Conservation (phyloP, 2,888 invertebrate genomes). For the Resseliella maxima region DNA sequence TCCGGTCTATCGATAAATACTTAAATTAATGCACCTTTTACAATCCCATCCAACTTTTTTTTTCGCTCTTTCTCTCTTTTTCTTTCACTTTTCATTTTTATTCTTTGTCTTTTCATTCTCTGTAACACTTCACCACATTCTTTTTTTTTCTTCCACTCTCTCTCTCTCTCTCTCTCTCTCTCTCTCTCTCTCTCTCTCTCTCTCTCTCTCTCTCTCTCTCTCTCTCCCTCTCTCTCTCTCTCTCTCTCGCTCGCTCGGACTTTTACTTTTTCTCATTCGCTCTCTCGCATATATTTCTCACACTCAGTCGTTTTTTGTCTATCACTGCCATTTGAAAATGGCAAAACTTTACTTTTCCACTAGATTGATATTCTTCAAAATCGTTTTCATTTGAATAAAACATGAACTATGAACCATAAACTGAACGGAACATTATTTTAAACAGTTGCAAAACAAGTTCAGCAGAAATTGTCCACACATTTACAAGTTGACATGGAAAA, state of each 20-base stretch:
- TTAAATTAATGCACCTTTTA: slow-evolving; percentile 14
- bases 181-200: not conserved
- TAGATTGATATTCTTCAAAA: not conserved
- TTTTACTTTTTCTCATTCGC: too few species aligned
- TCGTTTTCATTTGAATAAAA: not conserved
- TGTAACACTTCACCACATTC: too few species aligned
- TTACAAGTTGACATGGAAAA: not conserved
- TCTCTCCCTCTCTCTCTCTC: too few species aligned
- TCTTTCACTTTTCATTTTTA: not conserved
- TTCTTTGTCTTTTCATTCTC: too few species aligned
- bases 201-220: not conserved
- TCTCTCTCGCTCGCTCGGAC: too few species aligned
- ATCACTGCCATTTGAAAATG: too few species aligned
- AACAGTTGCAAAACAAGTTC: too few species aligned
- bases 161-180: too few species aligned
- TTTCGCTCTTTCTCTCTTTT: not conserved
- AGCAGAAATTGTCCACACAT: not conserved
- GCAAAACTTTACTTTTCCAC: not conserved
- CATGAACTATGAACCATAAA: not conserved
- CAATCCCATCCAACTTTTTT: not conserved
- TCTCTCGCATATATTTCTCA: too few species aligned
- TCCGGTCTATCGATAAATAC: not conserved
- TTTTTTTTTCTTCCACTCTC: too few species aligned
- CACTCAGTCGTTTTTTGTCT: too few species aligned
- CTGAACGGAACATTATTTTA: too few species aligned